These are phyloP conservation scores for Cerceris ruficornis DNA, from an alignment of 2,888 invertebrate genomes.

Conservation along the genomic window DNA sequence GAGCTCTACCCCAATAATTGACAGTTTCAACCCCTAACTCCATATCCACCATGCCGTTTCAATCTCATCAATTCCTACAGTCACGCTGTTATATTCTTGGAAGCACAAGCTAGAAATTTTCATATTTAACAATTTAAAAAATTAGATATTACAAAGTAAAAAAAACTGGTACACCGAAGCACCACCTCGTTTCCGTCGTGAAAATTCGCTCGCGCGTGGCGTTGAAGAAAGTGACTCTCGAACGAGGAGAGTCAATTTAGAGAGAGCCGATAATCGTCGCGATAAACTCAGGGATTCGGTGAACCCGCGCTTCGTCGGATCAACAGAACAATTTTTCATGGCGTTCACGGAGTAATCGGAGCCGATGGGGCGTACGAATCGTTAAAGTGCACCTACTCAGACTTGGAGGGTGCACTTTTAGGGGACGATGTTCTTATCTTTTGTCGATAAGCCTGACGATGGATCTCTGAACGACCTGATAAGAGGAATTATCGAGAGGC, in stretches of 20 bases:
- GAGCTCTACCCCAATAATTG: too few species aligned
- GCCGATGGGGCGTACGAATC: conserved; percentile 50
- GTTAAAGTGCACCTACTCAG: conserved; percentile 40
- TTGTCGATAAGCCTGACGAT: conserved; percentile 51
- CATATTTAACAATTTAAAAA: too few species aligned
- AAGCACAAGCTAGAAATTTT: too few species aligned
- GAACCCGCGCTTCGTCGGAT: conserved; percentile 27
- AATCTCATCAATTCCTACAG: too few species aligned
- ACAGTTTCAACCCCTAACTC: too few species aligned
- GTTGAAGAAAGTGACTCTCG: conserved; percentile 9
- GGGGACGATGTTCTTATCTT: conserved; percentile 54
- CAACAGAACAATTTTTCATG: conserved; percentile 60
- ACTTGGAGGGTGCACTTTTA: conserved; percentile 21
- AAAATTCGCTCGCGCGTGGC: conserved; percentile 5
- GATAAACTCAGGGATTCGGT: conserved; percentile 40
- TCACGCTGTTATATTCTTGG: too few species aligned
- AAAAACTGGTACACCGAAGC: too few species aligned
- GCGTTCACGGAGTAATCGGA: conserved; percentile 46
- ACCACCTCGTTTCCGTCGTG: neutral
- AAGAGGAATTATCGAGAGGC: conserved; percentile 55
- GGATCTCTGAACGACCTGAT: conserved; percentile 47
- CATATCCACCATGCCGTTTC: too few species aligned
- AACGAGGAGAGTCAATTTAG: conserved; percentile 10
- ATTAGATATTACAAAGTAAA: too few species aligned
- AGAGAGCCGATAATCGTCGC: neutral